Evolutionary conservation across 2,888 invertebrate species (phyloP).

Genomic region (Smittia sp.): DNA sequence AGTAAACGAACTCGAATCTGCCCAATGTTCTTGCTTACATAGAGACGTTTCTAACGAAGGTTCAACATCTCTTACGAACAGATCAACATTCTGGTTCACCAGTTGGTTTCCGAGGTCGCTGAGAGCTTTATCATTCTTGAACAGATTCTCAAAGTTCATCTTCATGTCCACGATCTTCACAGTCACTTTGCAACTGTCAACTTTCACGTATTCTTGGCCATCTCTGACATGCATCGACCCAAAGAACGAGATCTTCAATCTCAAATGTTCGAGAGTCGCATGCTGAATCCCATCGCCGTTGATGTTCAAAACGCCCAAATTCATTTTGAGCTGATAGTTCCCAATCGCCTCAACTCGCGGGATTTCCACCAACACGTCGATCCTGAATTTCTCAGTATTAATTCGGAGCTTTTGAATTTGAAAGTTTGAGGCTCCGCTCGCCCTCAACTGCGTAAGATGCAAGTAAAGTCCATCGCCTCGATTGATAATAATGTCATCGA

Average conservation of each 20-base stretch:
- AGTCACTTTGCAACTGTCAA: background rate
- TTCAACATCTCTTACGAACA: slow-evolving; percentile 27
- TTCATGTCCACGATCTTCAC: slow-evolving; percentile 7
- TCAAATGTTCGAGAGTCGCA: background rate
- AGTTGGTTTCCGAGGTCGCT: slow-evolving; percentile 34
- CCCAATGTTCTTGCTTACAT: slow-evolving; percentile 2
- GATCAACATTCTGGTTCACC: slow-evolving; percentile 33
- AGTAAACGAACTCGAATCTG: too few species aligned
- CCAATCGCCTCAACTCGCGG: background rate
- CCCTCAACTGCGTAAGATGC: background rate
- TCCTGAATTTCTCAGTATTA: background rate
- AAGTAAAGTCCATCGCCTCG: slow-evolving; percentile 8
- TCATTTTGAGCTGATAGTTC: slow-evolving; percentile 5
- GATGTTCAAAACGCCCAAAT: background rate
- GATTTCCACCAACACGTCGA: background rate
- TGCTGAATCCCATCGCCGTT: slow-evolving; percentile 26
- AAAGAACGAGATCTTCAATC: background rate
- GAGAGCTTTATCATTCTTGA: slow-evolving; percentile 39
- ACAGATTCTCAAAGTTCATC: slow-evolving; percentile 34
- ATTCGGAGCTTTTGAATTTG: slow-evolving; percentile 16
- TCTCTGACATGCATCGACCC: background rate
- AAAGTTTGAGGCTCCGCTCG: background rate
- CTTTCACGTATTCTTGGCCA: slow-evolving; percentile 36
- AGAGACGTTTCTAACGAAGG: background rate
- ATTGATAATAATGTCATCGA: slow-evolving; percentile 26